phyloP scores from a whole-genome alignment of 2,888 invertebrate species.

The Athalia rosae region DNA sequence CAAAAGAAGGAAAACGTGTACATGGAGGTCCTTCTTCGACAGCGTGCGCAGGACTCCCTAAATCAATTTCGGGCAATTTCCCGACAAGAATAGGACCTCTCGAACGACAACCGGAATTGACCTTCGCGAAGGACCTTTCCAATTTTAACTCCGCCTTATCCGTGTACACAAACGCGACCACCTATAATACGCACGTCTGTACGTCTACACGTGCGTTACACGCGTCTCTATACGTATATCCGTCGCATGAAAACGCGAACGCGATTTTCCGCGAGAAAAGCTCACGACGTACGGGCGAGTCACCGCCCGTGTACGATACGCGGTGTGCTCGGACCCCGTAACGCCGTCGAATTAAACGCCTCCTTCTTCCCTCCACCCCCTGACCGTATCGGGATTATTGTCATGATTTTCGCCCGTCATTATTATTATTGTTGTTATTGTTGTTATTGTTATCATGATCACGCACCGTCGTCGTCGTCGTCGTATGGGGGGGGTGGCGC shows the following conservation, averaged over 20 bases:
- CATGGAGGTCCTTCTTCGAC: conserved; percentile 24
- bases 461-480: too few species aligned
- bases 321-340: too few species aligned
- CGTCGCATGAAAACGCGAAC: not conserved
- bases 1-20: not conserved
- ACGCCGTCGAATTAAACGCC: too few species aligned
- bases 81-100: conserved; percentile 72
- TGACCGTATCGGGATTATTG: too few species aligned
- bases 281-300: too few species aligned
- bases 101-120: conserved; percentile 70
- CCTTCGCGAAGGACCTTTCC: conserved; percentile 68
- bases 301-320: too few species aligned
- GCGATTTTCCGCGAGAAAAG: too few species aligned
- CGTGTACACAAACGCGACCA: not conserved
- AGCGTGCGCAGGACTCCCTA: conserved; percentile 65
- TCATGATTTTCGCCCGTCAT: too few species aligned
- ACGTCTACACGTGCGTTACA: not conserved
- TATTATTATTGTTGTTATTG: too few species aligned
- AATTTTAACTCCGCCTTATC: conserved; percentile 60
- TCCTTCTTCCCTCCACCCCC: too few species aligned
- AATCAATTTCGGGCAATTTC: conserved; percentile 74
- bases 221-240: not conserved
- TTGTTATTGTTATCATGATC: too few species aligned
- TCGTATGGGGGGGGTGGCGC: too few species aligned
- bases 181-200: not conserved